These are phyloP conservation scores for Lithophane semibrunnea DNA, from an alignment of 2,888 invertebrate genomes.

Conservation along the genomic window DNA sequence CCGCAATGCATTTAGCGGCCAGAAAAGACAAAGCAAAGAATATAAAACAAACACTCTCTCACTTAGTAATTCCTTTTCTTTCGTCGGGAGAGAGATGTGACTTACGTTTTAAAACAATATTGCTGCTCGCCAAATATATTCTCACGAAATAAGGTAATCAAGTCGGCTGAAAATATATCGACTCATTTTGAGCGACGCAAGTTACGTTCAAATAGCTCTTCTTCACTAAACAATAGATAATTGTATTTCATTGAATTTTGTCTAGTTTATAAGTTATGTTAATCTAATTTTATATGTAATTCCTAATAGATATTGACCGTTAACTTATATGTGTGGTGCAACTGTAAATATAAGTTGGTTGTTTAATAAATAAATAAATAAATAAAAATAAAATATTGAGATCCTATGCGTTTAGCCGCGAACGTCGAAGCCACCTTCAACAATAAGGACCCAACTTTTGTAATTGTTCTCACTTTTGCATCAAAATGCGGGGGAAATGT, in stretches of 20 bases:
- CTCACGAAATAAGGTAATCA: neutral
- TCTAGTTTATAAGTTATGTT: too few relatives aligned
- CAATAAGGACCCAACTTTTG: slow-evolving; percentile 64
- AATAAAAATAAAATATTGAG: too few relatives aligned
- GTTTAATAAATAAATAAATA: too few relatives aligned
- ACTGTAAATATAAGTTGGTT: too few relatives aligned
- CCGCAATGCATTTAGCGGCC: slow-evolving; percentile 25
- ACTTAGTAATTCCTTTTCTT: neutral
- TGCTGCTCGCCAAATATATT: neutral
- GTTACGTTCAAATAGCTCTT: neutral
- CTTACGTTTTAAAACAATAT: neutral
- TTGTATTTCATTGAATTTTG: too few relatives aligned
- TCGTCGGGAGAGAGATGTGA: neutral
- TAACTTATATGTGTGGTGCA: too few relatives aligned
- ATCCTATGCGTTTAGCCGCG: slow-evolving; percentile 13
- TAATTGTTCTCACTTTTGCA: slow-evolving; percentile 69
- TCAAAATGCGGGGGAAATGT: slow-evolving; percentile 66
- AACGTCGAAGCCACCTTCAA: slow-evolving; percentile 44
- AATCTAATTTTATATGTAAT: too few relatives aligned
- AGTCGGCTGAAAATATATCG: neutral
- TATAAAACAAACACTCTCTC: neutral
- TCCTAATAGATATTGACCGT: too few relatives aligned
- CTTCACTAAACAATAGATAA: neutral
- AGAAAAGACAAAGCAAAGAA: slow-evolving; percentile 8
- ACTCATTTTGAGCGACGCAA: neutral